Evolutionary conservation across 1,140 invertebrate genomes (phyloP).

Genomic region (Cryptotermes secundus): DNA sequence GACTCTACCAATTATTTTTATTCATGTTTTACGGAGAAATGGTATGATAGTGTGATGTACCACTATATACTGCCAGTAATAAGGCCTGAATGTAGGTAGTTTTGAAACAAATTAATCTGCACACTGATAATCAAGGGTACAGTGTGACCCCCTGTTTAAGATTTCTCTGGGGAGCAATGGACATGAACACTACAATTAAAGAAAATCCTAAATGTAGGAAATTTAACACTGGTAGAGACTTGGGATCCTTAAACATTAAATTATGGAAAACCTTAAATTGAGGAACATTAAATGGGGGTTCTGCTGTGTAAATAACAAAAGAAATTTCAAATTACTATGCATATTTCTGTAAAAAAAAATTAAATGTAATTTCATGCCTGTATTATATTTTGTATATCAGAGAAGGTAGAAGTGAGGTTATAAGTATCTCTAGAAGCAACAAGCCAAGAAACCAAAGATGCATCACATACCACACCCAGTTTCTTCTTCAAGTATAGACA

Average conservation of each 20-base stretch:
- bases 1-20: too few relatives aligned
- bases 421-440: background rate
- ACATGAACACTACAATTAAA: too few relatives aligned
- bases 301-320: background rate
- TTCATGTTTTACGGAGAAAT: too few relatives aligned
- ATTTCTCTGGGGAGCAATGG: too few relatives aligned
- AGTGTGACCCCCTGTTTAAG: too few relatives aligned
- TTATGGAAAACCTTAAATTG: too few relatives aligned
- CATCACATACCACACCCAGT: background rate
- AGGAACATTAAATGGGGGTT: too few relatives aligned
- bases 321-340: background rate
- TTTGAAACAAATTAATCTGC: background rate
- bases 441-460: background rate
- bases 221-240: too few relatives aligned
- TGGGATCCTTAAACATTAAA: too few relatives aligned
- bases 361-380: background rate
- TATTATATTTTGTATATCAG: background rate
- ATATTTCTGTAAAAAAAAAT: background rate
- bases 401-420: background rate
- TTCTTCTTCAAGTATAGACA: background rate
- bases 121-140: background rate
- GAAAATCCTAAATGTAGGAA: too few relatives aligned
- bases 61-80: background rate
- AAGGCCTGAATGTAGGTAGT: background rate
- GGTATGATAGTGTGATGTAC: background rate